Evolutionary conservation across 2,888 invertebrate species (phyloP), one percentile per base, ranked within the genome.

Genomic region (Agriopis aurantiaria): DNA sequence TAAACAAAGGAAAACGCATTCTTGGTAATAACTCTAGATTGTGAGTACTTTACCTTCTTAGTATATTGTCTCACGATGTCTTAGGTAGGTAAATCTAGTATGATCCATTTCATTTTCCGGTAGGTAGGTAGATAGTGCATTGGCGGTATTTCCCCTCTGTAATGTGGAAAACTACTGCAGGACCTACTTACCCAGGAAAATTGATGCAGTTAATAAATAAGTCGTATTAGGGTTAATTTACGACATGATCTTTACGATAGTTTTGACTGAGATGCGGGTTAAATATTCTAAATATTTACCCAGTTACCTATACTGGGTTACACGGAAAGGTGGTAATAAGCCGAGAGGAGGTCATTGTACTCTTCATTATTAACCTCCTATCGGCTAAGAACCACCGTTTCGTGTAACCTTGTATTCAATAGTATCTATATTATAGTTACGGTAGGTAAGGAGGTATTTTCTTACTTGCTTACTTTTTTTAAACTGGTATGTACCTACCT

Each of bases 221-320:
- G 17, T 23, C 9, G 23, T 62, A 11, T 17, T 68, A 48, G 40
- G 2, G 11, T 40, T 43, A 23, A 43, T n/a, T 12, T 43, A n/a
- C 7, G 5, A 33, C n/a, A 49, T 33, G 33, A 33, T 33, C 33
- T n/a, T 11, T 12, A 48, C n/a, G 7, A 8, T 33, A 33, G n/a
- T 55, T 65, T 69, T 53, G 11, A 55, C 10, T 65, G 49, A 65
- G 17, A 73, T 71, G 66, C 66, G 65, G 68, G 68, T 60, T 55
- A 46, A 65, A 65, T 59, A 8, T 17, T 46, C 3, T 46, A 46
- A 11, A 11, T 33, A 33, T 33, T 33, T 33, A 33, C 0, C 17
- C 17, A 23, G 1, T 23, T 23, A 23, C n/a, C n/a, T 23, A 23
- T 23, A 23, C 17, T 33, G 5, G 5, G 5, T 5, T 33, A 1